Conservation (phyloP, 23 tunicate genomes). For the Styela clava region DNA sequence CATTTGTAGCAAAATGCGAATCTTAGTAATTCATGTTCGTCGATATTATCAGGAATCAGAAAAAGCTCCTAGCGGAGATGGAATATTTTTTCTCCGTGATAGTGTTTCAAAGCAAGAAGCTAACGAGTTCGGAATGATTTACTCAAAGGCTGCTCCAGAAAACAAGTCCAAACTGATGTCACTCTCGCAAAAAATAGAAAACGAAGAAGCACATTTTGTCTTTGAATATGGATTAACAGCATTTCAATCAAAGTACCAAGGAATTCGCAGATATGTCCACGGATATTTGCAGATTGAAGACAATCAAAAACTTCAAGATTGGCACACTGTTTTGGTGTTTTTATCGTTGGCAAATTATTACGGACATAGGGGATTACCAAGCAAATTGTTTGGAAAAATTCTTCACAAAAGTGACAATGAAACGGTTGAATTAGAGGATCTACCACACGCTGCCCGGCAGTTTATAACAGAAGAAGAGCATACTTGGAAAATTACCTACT, state of each 20-base stretch:
- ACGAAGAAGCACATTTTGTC: neutral
- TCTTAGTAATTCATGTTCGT: conserved; percentile 26
- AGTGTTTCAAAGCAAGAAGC: conserved; percentile 8
- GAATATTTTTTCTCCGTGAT: neutral
- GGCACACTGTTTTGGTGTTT: conserved; percentile 57
- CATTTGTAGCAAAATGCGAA: conserved; percentile 8
- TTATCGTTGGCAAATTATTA: conserved; percentile 37
- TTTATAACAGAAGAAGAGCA: conserved; percentile 26
- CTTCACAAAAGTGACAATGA: neutral
- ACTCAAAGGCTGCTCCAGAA: conserved; percentile 3
- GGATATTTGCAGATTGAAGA: conserved; percentile 29
- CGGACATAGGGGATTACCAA: conserved; percentile 45
- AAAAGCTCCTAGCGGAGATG: neutral
- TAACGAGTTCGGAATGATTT: neutral
- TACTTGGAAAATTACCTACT: conserved; percentile 50
- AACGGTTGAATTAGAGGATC: conserved; percentile 16
- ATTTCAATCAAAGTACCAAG: conserved; percentile 39
- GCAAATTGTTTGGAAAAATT: conserved; percentile 22
- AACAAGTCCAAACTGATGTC: neutral
- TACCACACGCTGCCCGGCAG: conserved; percentile 32
- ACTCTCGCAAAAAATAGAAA: neutral
- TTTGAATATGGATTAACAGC: conserved; percentile 63
- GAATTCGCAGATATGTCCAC: conserved; percentile 51
- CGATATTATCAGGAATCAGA: neutral
- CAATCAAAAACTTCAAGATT: neutral